Percentiles rank a stretch among this genome's conserved stretches.
phyloP scores from a whole-genome alignment of 2,797 vertebrate species.

The Leuciscus waleckii region DNA sequence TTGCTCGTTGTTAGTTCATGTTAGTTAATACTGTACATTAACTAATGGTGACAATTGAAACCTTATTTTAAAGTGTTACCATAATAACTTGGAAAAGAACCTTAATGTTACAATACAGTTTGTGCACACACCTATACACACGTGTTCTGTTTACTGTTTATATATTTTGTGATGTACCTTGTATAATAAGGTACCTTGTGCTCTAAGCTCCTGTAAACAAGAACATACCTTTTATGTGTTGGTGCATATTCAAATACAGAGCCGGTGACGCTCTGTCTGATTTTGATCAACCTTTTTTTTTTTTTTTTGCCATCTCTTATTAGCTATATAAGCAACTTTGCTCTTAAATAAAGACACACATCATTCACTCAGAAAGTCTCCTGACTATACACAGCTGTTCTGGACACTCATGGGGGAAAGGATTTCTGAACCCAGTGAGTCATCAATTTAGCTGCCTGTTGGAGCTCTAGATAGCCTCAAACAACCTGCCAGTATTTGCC shows the following conservation, averaged over 20 bases:
- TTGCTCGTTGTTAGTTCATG: too few species aligned
- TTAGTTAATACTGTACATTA: too few species aligned
- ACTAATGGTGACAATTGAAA: too few species aligned
- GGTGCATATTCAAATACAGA: neutral
- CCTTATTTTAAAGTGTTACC: too few species aligned
- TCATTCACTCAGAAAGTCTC: neutral
- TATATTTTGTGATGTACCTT: neutral
- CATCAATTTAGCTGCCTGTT: conserved; percentile 2
- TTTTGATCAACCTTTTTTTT: neutral
- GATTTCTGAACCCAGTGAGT: neutral
- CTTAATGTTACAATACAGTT: neutral
- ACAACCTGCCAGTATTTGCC: neutral
- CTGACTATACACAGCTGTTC: neutral
- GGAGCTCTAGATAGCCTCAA: conserved; percentile 1
- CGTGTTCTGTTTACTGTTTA: neutral
- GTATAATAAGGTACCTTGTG: neutral
- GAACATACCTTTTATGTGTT: neutral
- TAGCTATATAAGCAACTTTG: conserved; percentile 19
- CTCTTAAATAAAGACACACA: neutral
- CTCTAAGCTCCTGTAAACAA: neutral
- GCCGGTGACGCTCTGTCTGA: neutral
- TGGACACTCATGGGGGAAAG: neutral
- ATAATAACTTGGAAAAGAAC: neutral
- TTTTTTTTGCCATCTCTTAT: neutral
- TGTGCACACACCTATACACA: neutral